Conservation (phyloP, 2,888 invertebrate genomes). For the Tuta absoluta region DNA sequence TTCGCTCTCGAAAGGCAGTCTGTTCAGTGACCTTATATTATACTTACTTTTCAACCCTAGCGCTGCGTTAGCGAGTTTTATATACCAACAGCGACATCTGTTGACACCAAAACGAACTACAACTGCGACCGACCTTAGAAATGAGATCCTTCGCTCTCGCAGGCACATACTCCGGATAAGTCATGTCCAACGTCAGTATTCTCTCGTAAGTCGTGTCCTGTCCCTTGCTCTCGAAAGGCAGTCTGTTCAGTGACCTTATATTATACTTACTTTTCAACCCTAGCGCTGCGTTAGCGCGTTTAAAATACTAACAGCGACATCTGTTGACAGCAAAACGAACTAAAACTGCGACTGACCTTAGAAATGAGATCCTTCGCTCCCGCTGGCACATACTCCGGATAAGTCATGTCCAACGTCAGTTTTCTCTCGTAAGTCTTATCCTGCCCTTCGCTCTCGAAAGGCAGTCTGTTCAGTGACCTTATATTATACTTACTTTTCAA, state of each 20-base stretch:
- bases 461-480: too few relatives aligned
- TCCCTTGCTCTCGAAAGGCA: conserved; percentile 96
- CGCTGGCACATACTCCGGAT: conserved; percentile 55
- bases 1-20: conserved; percentile 96
- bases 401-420: conserved; percentile 82
- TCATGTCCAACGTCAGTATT: conserved; percentile 84
- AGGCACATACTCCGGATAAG: conserved; percentile 85
- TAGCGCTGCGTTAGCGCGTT: conserved; percentile 61
- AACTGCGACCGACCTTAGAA: conserved; percentile 50
- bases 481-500: too few relatives aligned
- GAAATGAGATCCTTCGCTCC: background rate
- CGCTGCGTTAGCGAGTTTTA: background rate
- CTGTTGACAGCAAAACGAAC: too few relatives aligned
- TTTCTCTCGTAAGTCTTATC: conserved; percentile 88
- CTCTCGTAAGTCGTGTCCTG: conserved; percentile 87
- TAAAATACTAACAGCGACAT: too few relatives aligned
- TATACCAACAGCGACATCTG: too few relatives aligned
- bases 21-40: too few relatives aligned
- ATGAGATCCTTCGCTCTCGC: conserved; percentile 88
- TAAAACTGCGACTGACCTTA: conserved; percentile 48
- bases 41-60: conserved; percentile 94
- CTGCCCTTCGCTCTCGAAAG: conserved; percentile 90
- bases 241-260: too few relatives aligned
- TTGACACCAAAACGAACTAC: too few relatives aligned
- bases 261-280: conserved; percentile 89